Base-by-base conservation (phyloP, 2,888 invertebrate species). In the Drosophila picticornis region DNA sequence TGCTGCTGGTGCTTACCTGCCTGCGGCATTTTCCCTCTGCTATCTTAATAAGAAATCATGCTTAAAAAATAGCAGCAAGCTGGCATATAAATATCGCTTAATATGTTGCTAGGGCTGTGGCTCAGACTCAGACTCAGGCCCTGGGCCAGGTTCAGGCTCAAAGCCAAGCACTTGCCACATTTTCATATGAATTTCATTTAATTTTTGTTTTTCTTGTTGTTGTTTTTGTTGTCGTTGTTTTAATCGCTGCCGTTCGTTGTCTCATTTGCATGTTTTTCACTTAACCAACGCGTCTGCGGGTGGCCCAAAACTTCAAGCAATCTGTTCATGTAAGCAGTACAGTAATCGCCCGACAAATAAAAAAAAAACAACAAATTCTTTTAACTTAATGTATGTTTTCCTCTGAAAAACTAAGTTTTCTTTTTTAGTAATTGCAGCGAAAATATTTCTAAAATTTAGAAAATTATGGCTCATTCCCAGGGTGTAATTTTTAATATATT, bases 1-100 rank as follows among this genome's bases (percentile, higher is more conserved):
- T 48, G 67, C 22, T 67, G 32, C 48, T 56, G 46, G 13, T 56
- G 57, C 64, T 73, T 83, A 80, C 83, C 80, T 80, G 79, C 83
- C 80, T 80, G 79, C 67, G 68, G 68, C 65, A 16, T 27, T 43
- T 60, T 69, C 11, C 25, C 36, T 19, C 46, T 10, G 52, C 52
- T 84, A 88, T 90, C 91, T 84, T 82, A 77, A 84, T 82, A 78
- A 75, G 80, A 90, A 85, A 90, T 89, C 91, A 85, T 58, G 50
- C 66, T 72, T 81, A 62, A 80, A 78, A 81, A 46, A 46, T n/a
- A 16, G 46, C 22, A 25, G 25, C 25, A 16, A 46, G 46, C 25
- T 46, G 7, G 83, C 87, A 79, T 84, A 91, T 88, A 90, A 91
- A 90, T 83, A 88, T 83, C 84, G 77, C 77, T 88, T 84, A 91